Base-by-base conservation (phyloP, 1,140 invertebrate species). In the Melipona quadrifasciata region DNA sequence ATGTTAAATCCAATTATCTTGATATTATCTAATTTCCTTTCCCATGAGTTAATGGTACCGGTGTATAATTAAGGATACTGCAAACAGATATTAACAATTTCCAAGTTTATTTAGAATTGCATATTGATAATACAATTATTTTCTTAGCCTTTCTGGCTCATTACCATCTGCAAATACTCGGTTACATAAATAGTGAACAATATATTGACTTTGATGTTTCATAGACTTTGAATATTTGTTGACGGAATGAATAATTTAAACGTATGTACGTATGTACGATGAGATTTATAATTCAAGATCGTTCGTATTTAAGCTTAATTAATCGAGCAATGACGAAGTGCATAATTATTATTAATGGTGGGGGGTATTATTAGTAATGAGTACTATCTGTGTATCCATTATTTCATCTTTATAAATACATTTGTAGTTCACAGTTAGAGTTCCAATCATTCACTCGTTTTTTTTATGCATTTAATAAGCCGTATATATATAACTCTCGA, bases 321-420 rank as follows among this genome's bases (percentile, higher is more conserved):
- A 64, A 77, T 11, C 10, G 17, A 24, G 14, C 53, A 57, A 77
- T 64, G 47, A 64, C 61, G 51, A n/a, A 3, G 5, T 12, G n/a
- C 39, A 47, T 47, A 47, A 47, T 47, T 8, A 47, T 47, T 47
- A 47, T 47, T 47, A 47, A 10, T 47, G 8, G 39, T 47, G 39
- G 39, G 39, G 39, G 8, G 14, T 11, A 61, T 61, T 34, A 31
- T 53, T 24, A 11, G 17, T 24, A 27, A 61, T 47, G 21, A 24
- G 24, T 11, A 1, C 24, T 27, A 8, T 77, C 27, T 0, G 17
- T 1, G 1, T 73, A 31, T 47, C 4, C n/a, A 8, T 77, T 64
- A 77, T 77, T 64, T 77, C 74, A 77, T 77, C 74, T 39, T 77
- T 77, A 77, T 76, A 76, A 76, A 76, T 76, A 76, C 4, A 47